Base-by-base conservation (phyloP, 2,888 invertebrate genomes). In the Hydropsyche betteni region DNA sequence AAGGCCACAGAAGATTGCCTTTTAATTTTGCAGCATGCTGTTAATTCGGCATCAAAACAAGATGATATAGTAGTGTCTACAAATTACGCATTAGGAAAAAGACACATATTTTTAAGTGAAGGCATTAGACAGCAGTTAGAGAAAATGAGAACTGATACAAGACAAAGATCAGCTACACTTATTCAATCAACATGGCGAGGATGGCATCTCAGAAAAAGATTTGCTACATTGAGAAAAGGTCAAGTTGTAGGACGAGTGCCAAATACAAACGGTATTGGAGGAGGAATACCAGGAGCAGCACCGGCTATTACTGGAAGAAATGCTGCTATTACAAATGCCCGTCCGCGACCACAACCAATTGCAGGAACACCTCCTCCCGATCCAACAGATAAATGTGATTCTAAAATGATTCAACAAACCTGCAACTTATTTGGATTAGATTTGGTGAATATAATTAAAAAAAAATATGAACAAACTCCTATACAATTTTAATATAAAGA, bases 71-170 rank as follows among this genome's bases (percentile, higher is more conserved):
- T 82, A 2, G 90, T 91, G 2, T 90, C 91, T 4, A 90, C 92
- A 68, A 92, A 94, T 82, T 97, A 97, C 95, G 95, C 96, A 36
- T 89, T 95, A 68, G 98, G 98, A 79, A 95, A 96, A 84, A 89
- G 96, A 3, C 97, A 98, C 85, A 94, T 97, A 68, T 98, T 98
- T 85, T 90, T 97, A 77, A 97, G 96, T 86, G 97, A 97, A 86
- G 95, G 95, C 38, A 94, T 96, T 82, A 89, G 96, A 5, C 96
- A 97, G 86, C 95, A 95, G 81, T 84, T 98, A 80, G 97, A 97
- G 84, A 91, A 92, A 76, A 86, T 96, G 82, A 88, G 97, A 5
- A 90, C 91, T 36, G 92, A 93, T 78, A 93, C 92, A 3, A 89
- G 95, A 0, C 90, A 92, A 80, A 90, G 91, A 80, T 94, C 96